phyloP scores from a whole-genome alignment of 2,797 vertebrate genomes.

The Pseudochaenichthys georgianus region DNA sequence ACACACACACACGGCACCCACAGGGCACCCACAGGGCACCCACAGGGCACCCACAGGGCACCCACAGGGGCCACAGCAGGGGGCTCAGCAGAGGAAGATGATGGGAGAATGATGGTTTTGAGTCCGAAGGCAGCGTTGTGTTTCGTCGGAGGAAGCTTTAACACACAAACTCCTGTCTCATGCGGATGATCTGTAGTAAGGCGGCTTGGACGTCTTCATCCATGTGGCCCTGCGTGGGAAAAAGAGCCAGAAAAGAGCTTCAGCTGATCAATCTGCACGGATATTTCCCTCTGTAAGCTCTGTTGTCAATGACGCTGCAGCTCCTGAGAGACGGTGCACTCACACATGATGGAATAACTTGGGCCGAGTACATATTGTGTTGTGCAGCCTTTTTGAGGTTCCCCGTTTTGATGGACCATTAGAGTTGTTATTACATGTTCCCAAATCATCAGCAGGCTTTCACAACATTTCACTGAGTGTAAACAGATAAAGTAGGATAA shows the following conservation, averaged over 20 bases:
- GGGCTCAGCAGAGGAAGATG: conserved; percentile 29
- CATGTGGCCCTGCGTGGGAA: conserved; percentile 93
- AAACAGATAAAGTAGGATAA: not conserved
- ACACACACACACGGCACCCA: no score
- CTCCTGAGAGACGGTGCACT: not conserved
- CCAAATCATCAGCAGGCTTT: not conserved
- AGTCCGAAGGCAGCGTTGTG: conserved; percentile 61
- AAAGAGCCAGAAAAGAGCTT: conserved; percentile 11
- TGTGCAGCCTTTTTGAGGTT: not conserved
- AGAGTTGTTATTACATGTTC: not conserved
- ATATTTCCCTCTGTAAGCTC: not conserved
- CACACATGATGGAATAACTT: not conserved
- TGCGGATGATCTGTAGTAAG: conserved; percentile 96
- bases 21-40: not conserved
- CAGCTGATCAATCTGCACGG: not conserved
- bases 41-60: conserved; percentile 68
- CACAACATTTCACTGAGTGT: not conserved
- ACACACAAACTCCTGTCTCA: conserved; percentile 97
- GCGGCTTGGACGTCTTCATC: conserved; percentile 98
- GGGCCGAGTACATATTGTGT: not conserved
- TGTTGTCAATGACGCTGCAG: not conserved
- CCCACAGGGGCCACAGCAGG: conserved; percentile 11
- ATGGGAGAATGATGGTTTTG: conserved; percentile 58
- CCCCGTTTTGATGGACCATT: not conserved
- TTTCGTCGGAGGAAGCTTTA: conserved; percentile 72